Conservation (phyloP, 2,888 invertebrate species). For the Torymus tubicola region DNA sequence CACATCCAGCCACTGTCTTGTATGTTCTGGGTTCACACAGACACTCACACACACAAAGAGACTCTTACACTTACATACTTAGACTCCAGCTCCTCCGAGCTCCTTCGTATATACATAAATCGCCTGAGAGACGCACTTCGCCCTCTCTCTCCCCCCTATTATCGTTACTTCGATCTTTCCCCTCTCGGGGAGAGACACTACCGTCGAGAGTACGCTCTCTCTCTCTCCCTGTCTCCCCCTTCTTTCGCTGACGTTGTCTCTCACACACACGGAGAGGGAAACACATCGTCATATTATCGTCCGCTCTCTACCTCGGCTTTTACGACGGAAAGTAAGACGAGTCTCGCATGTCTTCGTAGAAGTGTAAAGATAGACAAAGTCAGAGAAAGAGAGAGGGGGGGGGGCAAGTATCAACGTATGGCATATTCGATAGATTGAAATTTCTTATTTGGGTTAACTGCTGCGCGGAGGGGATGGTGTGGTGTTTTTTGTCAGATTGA, state of each 20-base stretch:
- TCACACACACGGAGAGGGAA: too few species aligned
- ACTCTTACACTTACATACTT: too few species aligned
- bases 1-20: background rate
- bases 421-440: constrained; percentile 27
- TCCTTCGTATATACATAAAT: too few species aligned
- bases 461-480: background rate
- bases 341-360: background rate
- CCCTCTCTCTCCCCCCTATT: background rate
- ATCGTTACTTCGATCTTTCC: constrained; percentile 35
- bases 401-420: background rate
- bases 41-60: too few species aligned
- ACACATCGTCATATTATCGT: too few species aligned
- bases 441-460: constrained; percentile 44
- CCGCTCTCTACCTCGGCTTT: too few species aligned
- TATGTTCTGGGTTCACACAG: too few species aligned
- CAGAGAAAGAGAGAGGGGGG: background rate
- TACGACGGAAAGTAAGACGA: too few species aligned
- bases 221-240: background rate
- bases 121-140: too few species aligned
- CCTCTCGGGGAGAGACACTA: background rate
- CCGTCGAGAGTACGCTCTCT: background rate
- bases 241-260: too few species aligned
- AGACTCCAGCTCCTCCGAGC: too few species aligned
- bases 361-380: background rate
- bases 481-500: background rate